phyloP scores from a whole-genome alignment of 1,140 invertebrate genomes.

The Magallana angulata region DNA sequence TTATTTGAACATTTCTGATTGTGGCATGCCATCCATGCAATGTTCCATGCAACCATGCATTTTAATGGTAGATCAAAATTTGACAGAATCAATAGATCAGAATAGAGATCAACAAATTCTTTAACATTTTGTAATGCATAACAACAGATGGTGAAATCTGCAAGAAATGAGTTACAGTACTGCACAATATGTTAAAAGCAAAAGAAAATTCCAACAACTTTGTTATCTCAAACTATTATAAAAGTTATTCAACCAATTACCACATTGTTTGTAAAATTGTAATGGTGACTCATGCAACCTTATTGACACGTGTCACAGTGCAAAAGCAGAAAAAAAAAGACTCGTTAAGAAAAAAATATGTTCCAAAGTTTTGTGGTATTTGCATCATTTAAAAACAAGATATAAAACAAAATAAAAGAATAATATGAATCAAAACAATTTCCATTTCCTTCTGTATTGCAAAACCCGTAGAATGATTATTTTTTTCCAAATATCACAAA shows the following conservation, averaged over 20 bases:
- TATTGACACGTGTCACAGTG: neutral
- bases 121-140: neutral
- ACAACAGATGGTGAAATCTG: constrained; percentile 8
- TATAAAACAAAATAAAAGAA: neutral
- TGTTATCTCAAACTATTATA: neutral
- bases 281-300: constrained; percentile 23
- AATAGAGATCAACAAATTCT: neutral
- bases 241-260: neutral
- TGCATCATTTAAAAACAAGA: neutral
- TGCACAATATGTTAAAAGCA: neutral
- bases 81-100: neutral
- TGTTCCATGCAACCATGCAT: constrained; percentile 24
- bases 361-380: neutral
- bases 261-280: neutral
- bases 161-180: neutral
- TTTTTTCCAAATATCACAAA: neutral
- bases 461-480: neutral
- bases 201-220: constrained; percentile 3
- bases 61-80: neutral
- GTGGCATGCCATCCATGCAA: neutral
- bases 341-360: neutral
- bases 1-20: neutral
- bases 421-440: neutral
- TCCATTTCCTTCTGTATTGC: too few species aligned
- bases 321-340: neutral